Percentiles rank a stretch among this genome's conserved stretches.
Evolutionary conservation across 2,888 invertebrate genomes (phyloP).

Genomic region (Caenorhabditis doughertyi): DNA sequence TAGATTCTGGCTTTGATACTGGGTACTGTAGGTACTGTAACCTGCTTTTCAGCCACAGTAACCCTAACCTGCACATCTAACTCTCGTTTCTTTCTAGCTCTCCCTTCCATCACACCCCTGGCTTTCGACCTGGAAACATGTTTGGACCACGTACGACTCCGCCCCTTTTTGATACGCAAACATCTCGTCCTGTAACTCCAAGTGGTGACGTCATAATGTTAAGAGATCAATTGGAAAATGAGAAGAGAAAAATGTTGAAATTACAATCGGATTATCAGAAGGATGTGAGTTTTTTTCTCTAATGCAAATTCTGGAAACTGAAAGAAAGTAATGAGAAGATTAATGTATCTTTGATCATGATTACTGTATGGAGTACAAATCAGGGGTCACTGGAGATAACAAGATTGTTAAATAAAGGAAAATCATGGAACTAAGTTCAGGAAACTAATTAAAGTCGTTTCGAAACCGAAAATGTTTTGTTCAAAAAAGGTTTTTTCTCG

Average conservation of each 20-base stretch:
- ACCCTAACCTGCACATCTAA: not conserved
- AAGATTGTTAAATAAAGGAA: too few species aligned
- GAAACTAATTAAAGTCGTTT: too few species aligned
- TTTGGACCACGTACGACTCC: not conserved
- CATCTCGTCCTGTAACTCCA: slow-evolving; percentile 33
- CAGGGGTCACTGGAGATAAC: too few species aligned
- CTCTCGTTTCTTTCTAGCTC: slow-evolving; percentile 6
- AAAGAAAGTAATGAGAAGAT: too few species aligned
- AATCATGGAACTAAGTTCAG: too few species aligned
- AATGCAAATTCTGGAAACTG: too few species aligned
- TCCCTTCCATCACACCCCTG: not conserved
- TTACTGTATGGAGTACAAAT: too few species aligned
- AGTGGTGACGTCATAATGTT: slow-evolving; percentile 63
- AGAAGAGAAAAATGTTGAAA: slow-evolving; percentile 40
- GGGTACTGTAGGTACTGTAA: too few species aligned
- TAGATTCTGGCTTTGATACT: too few species aligned
- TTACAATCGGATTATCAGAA: slow-evolving; percentile 39
- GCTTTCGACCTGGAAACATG: not conserved
- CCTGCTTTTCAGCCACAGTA: not conserved
- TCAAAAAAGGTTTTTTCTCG: too few species aligned
- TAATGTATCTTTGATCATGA: too few species aligned
- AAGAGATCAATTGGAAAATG: slow-evolving; percentile 56
- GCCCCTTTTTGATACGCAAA: not conserved
- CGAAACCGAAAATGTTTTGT: too few species aligned
- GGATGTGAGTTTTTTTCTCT: slow-evolving; percentile 27